Base-by-base conservation (phyloP, 2,113 vertebrate species). In the Anas platyrhynchos region DNA sequence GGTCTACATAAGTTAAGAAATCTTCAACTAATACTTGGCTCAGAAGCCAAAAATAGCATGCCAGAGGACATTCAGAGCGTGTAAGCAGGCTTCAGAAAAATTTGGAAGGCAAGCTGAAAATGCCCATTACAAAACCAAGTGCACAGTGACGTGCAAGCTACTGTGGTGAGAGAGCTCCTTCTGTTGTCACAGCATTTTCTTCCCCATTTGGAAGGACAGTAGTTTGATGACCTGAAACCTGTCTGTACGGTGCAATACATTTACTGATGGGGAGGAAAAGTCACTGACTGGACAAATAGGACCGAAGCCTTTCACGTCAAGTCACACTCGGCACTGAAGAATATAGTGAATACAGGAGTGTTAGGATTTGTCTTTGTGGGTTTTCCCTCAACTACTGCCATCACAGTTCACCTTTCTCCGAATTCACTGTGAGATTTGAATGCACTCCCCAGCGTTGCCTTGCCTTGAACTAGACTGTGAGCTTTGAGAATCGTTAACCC, bases 191-290 rank as follows among this genome's bases (percentile, higher is more conserved):
- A 12, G 34, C 25, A 11, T n/a, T 23, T 63, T 32, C 62, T 8
- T 46, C 55, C 78, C 14, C 9, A 1, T 23, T n/a, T 29, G 22
- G 65, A 43, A 7, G n/a, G 56, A n/a, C 5, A 11, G 63, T 29
- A 31, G 9, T 56, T 1, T 17, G 27, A n/a, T 6, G 46, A 56
- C 8, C 46, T 17, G 34, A 34, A 56, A 31, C 14, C 65, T 3
- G 1, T 21, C 52, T 21, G 1, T 5, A 6, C 0, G 25, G 72
- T 3, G 58, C 18, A 29, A 4, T n/a, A 17, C 1, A 1, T 13
- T 29, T 6, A 20, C 41, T 10, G 18, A 20, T 3, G 3, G 23
- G 59, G 41, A 71, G 20, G 1, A 13, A 44, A 29, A 63, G 29
- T 10, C 20, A 6, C 17, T 6, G 48, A 10, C 2, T 8, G 54